phyloP scores from a whole-genome alignment of 1,140 invertebrate genomes.

The Drosophila nigrodunni region DNA sequence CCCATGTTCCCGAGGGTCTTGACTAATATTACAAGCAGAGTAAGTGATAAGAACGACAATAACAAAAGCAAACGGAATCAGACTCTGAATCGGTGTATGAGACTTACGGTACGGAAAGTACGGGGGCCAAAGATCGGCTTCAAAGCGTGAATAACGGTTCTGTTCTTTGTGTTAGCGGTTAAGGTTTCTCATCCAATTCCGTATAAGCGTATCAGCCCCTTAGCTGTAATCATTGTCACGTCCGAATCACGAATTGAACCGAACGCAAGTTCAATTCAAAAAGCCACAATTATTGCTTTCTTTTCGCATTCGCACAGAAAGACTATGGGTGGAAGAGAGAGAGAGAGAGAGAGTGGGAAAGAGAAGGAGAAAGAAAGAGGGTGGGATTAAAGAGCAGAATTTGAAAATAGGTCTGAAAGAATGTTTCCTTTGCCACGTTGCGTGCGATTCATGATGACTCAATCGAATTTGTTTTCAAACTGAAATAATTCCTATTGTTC shows the following conservation, averaged over 20 bases:
- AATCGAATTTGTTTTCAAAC: constrained; percentile 46
- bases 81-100: constrained; percentile 26
- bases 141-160: constrained; percentile 56
- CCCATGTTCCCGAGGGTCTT: constrained; percentile 17
- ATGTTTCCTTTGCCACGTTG: constrained; percentile 48
- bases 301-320: constrained; percentile 2
- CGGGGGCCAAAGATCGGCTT: constrained; percentile 57
- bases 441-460: constrained; percentile 31
- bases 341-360: not conserved
- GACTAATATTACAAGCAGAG: constrained; percentile 55
- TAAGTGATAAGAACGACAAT: constrained; percentile 45
- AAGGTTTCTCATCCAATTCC: constrained; percentile 5
- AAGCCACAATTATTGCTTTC: constrained; percentile 20
- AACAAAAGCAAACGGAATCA: constrained; percentile 14
- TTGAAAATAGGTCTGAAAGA: constrained; percentile 14
- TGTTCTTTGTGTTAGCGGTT: constrained; percentile 26
- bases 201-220: not conserved
- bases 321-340: not conserved
- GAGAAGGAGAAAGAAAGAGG: not conserved
- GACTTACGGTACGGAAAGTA: not conserved
- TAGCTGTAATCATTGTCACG: constrained; percentile 6
- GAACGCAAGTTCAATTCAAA: constrained; percentile 6
- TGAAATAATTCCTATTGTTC: constrained; percentile 40
- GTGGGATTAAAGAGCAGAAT: constrained; percentile 29
- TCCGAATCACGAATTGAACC: constrained; percentile 19